A percentile compares a stretch with the other conserved stretches of the same genome.
Conservation (phyloP, 2,888 invertebrate genomes). For the Phymatocera aterrima region DNA sequence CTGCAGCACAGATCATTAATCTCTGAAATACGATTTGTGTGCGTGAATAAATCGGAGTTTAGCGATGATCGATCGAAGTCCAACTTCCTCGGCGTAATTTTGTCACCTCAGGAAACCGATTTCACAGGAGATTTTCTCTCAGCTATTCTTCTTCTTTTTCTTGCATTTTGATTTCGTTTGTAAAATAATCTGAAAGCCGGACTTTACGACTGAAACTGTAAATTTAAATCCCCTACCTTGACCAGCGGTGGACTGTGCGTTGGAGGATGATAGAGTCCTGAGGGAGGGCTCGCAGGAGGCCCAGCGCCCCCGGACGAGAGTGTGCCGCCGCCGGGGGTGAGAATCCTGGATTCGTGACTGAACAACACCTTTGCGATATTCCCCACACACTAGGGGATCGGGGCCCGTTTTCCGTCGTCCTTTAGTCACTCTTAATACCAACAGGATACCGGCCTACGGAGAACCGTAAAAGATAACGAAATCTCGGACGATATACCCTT, state of each 20-base stretch:
- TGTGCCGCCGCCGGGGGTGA: conserved; percentile 71
- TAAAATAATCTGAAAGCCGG: background rate
- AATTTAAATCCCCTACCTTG: conserved; percentile 62
- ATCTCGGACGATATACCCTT: background rate
- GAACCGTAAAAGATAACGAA: background rate
- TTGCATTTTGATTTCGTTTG: background rate
- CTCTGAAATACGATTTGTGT: background rate
- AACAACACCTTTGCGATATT: conserved; percentile 72
- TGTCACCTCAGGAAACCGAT: background rate
- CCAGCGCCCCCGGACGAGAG: conserved; percentile 72
- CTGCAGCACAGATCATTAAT: conserved; percentile 6
- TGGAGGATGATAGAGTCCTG: conserved; percentile 68
- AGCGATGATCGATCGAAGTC: background rate
- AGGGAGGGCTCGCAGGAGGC: conserved; percentile 71
- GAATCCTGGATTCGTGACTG: conserved; percentile 74
- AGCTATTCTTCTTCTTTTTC: background rate
- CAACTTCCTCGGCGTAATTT: background rate
- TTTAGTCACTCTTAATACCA: conserved; percentile 11
- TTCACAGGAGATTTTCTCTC: background rate
- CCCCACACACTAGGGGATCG: conserved; percentile 60
- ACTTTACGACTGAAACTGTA: background rate
- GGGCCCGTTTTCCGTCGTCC: conserved; percentile 1
- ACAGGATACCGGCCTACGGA: background rate
- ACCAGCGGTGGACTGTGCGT: conserved; percentile 69
- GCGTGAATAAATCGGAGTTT: too few relatives aligned